phyloP scores from a whole-genome alignment of 2,888 invertebrate species.

The Ectemnius lituratus region DNA sequence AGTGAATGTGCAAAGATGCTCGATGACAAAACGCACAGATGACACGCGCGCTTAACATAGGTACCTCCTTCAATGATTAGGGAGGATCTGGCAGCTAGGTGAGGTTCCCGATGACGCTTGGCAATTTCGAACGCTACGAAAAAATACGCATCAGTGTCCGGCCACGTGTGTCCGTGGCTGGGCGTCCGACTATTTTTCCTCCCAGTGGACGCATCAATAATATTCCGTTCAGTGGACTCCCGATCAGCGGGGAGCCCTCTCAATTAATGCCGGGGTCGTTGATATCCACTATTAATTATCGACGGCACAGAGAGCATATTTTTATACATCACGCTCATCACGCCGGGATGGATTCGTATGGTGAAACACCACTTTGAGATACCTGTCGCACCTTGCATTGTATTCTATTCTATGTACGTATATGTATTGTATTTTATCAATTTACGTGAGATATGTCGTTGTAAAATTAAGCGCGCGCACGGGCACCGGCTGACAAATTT shows the following conservation, averaged over 20 bases:
- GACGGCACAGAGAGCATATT: slow-evolving; percentile 58
- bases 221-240: slow-evolving; percentile 26
- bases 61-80: slow-evolving; percentile 41
- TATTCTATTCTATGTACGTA: slow-evolving; percentile 50
- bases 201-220: slow-evolving; percentile 17
- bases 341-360: slow-evolving; percentile 42
- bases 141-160: slow-evolving; percentile 12
- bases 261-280: slow-evolving; percentile 21
- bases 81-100: slow-evolving; percentile 7
- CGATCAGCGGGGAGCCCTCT: slow-evolving; percentile 23
- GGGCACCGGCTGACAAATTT: slow-evolving; percentile 11
- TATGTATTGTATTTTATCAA: slow-evolving; percentile 34
- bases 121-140: slow-evolving; percentile 12
- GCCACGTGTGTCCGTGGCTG: not conserved
- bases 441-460: slow-evolving; percentile 43
- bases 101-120: slow-evolving; percentile 28
- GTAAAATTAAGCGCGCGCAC: slow-evolving; percentile 22
- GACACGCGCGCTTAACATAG: slow-evolving; percentile 48
- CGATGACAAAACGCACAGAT: slow-evolving; percentile 36
- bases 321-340: slow-evolving; percentile 63
- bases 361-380: slow-evolving; percentile 29
- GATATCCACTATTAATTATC: slow-evolving; percentile 10
- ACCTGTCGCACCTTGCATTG: slow-evolving; percentile 51
- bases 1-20: too few species aligned
- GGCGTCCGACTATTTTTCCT: slow-evolving; percentile 21